Percentiles rank a stretch among this genome's conserved stretches.
These are phyloP conservation scores for Pyrrhosoma nymphula DNA, from an alignment of 2,888 invertebrate genomes.

Conservation along the genomic window DNA sequence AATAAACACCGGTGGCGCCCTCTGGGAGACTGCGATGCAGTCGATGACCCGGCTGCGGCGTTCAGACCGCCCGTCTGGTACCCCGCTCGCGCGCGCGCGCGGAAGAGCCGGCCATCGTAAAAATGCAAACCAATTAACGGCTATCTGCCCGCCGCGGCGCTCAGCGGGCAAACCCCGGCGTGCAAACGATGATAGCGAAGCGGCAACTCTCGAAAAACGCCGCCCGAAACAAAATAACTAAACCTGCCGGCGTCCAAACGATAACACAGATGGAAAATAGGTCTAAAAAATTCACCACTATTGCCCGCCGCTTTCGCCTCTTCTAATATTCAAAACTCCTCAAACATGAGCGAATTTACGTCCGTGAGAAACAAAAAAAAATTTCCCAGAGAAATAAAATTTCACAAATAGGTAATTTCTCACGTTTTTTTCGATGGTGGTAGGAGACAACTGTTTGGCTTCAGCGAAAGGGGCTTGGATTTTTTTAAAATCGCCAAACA, in stretches of 20 bases:
- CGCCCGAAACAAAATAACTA: neutral
- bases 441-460: neutral
- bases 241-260: neutral
- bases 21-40: neutral
- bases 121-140: conserved; percentile 65
- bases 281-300: neutral
- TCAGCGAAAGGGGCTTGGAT: neutral
- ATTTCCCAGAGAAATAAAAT: neutral
- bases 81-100: neutral
- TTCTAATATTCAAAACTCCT: neutral
- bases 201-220: neutral
- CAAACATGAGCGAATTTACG: neutral
- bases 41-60: conserved; percentile 46
- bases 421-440: neutral
- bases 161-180: neutral
- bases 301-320: neutral
- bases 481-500: neutral
- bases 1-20: neutral
- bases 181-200: conserved; percentile 25
- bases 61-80: neutral
- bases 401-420: neutral
- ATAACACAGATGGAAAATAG: neutral
- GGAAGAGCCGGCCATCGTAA: neutral
- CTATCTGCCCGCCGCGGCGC: neutral
- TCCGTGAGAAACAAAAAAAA: neutral